Conservation (phyloP, 2,888 invertebrate genomes). For the Kuschelorhynchus macadamiae region DNA sequence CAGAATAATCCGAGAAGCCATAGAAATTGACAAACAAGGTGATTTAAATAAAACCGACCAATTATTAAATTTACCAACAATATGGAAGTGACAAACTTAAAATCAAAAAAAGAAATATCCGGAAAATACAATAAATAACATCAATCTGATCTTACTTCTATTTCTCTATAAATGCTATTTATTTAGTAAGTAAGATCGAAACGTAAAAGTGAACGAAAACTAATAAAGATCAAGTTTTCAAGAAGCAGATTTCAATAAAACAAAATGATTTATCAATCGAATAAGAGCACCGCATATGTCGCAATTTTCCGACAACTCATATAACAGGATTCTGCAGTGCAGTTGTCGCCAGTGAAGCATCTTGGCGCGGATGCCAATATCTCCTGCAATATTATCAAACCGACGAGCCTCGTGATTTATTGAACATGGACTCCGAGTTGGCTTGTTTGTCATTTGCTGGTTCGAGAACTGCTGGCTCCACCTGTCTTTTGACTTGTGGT, state of each 20-base stretch:
- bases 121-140: too few relatives aligned
- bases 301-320: conserved; percentile 45
- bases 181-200: too few relatives aligned
- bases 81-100: too few relatives aligned
- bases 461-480: conserved; percentile 19
- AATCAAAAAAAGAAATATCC: too few relatives aligned
- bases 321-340: conserved; percentile 44
- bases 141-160: too few relatives aligned
- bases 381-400: conserved; percentile 52
- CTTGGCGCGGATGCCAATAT: conserved; percentile 53
- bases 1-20: too few relatives aligned
- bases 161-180: too few relatives aligned
- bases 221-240: conserved; percentile 14
- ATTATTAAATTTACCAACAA: too few relatives aligned
- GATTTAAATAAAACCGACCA: too few relatives aligned
- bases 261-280: conserved; percentile 41
- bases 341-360: conserved; percentile 43
- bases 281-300: conserved; percentile 40
- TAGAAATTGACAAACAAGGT: too few relatives aligned
- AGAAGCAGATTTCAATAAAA: conserved; percentile 37
- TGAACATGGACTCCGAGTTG: conserved; percentile 9
- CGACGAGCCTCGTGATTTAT: conserved; percentile 37
- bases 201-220: conserved; percentile 8
- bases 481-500: conserved; percentile 7
- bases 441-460: conserved; percentile 23